Evolutionary conservation across 2,113 vertebrate species (phyloP), one percentile per base, ranked within the genome.

Genomic region (Brachyhypopomus occidentalis): DNA sequence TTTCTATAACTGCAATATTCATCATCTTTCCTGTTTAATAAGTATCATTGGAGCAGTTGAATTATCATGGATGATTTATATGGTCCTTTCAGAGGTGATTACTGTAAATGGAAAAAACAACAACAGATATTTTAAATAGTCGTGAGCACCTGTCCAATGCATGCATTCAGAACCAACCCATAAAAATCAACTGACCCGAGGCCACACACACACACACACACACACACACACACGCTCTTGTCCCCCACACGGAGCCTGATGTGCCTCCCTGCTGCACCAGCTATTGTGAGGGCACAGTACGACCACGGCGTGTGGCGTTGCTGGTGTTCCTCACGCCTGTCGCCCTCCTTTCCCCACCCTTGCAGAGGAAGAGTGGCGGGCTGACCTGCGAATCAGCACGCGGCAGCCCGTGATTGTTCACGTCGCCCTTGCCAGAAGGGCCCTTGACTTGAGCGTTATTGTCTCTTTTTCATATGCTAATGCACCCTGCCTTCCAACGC

Each of bases 261-360:
- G 82, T 85, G 84, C 82, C 34, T 22, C 71, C 58, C 56, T 19
- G 77, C 76, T 60, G 19, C 52, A 81, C 84, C 60, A 59, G 86
- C 92, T 88, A 90, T 95, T 95, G 95, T 96, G 81, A 72, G 58
- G 84, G 87, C 88, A 86, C 92, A 93, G 91, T 88, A 87, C 90
- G 90, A 90, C 84, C 94, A 91, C 92, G 72, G 87, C 89, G 84
- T 85, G 86, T 88, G 93, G 92, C 93, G 95, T 93, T 89, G 89
- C 79, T 86, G 90, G 91, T 89, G 91, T 91, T 90, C 92, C 90
- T 95, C 92, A 93, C 94, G 93, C 93, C 92, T 89, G 93, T 91
- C 95, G 94, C 94, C 93, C 92, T 94, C 89, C 94, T 90, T 93
- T 95, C 90, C 80, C 91, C 88, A 84, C 63, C 83, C 88, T 86